These are phyloP conservation scores for Sphyrna mokarran DNA, from an alignment of 2,113 vertebrate genomes.

Conservation along the genomic window DNA sequence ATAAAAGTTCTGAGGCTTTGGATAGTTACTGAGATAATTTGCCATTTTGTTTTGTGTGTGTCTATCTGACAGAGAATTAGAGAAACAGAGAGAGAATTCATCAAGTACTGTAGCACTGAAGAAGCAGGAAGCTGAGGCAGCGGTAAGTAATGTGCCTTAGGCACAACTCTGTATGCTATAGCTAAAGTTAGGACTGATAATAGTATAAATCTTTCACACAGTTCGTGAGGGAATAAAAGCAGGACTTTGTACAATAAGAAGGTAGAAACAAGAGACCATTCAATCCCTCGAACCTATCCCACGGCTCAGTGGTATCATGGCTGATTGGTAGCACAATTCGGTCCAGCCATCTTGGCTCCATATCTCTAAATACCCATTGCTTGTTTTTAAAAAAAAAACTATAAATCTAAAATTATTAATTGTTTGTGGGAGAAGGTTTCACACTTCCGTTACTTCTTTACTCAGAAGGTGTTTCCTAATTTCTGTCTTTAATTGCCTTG, in stretches of 20 bases:
- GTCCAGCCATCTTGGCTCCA: neutral
- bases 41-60: neutral
- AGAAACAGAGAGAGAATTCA: constrained; percentile 81
- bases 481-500: neutral
- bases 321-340: neutral
- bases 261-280: neutral
- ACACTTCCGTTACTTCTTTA: neutral
- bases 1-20: neutral
- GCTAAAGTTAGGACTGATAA: neutral
- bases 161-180: neutral
- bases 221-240: neutral
- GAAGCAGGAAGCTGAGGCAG: constrained; percentile 89
- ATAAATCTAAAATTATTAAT: neutral
- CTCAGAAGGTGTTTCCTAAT: neutral
- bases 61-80: constrained; percentile 71
- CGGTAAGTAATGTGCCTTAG: constrained; percentile 63
- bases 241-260: too few species aligned
- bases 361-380: neutral
- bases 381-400: neutral
- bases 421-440: neutral
- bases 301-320: neutral
- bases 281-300: neutral
- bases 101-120: constrained; percentile 78
- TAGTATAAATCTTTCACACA: neutral
- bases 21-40: neutral